Percentiles rank a stretch among this genome's conserved stretches.
Conservation (phyloP, 2,888 invertebrate genomes). For the Diplolepis rosae region DNA sequence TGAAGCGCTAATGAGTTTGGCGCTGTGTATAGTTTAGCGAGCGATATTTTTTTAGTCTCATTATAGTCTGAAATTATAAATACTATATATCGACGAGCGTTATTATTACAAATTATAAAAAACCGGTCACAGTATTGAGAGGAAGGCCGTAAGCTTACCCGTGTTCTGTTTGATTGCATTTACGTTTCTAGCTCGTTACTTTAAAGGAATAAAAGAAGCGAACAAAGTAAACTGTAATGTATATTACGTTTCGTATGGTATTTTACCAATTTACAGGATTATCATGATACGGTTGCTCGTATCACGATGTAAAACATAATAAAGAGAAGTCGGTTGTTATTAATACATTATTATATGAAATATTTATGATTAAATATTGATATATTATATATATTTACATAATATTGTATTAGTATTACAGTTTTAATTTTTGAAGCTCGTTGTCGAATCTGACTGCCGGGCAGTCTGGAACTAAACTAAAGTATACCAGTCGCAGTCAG, state of each 20-base stretch:
- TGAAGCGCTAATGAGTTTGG: conserved; percentile 52
- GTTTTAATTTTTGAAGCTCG: conserved; percentile 68
- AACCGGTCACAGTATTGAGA: conserved; percentile 18
- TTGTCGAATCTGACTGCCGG: conserved; percentile 68
- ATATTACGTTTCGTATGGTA: conserved; percentile 78
- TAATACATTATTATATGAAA: conserved; percentile 68
- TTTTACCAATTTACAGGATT: conserved; percentile 73
- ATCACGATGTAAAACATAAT: conserved; percentile 58
- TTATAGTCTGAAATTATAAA: not conserved
- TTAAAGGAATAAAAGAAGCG: conserved; percentile 13
- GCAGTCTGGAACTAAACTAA: conserved; percentile 65
- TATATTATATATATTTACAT: conserved; percentile 63
- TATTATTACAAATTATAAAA: conserved; percentile 40
- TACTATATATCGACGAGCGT: conserved; percentile 15
- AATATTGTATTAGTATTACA: conserved; percentile 67
- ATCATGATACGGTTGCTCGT: conserved; percentile 43
- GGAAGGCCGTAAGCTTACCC: not conserved
- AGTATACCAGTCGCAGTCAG: conserved; percentile 67
- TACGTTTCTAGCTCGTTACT: conserved; percentile 20
- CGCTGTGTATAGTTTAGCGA: conserved; percentile 61
- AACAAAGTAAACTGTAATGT: conserved; percentile 75
- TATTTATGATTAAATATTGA: conserved; percentile 71
- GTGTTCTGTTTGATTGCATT: not conserved
- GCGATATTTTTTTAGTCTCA: conserved; percentile 60
- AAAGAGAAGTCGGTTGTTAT: conserved; percentile 64